A percentile compares a stretch with the other conserved stretches of the same genome.
Conservation (phyloP, 2,888 invertebrate genomes). For the Pogonocherus hispidulus region DNA sequence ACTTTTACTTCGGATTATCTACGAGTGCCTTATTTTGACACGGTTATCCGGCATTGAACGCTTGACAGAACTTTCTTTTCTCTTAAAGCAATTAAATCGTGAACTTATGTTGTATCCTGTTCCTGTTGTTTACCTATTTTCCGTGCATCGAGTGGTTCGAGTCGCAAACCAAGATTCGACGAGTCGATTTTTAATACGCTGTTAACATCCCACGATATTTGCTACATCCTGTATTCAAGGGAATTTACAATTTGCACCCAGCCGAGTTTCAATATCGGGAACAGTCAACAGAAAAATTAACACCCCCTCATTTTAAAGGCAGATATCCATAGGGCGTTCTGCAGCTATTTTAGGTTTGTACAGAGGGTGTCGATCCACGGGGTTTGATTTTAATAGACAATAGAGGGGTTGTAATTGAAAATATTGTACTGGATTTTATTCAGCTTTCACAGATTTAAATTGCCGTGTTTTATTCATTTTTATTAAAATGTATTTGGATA, state of each 20-base stretch:
- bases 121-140: constrained; percentile 1
- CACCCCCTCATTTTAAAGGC: constrained; percentile 29
- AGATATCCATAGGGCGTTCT: constrained; percentile 39
- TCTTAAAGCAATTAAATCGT: neutral
- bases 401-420: constrained; percentile 13
- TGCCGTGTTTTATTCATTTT: neutral
- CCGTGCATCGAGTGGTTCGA: neutral
- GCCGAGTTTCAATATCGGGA: constrained; percentile 22
- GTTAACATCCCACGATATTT: too few relatives aligned
- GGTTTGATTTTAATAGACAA: constrained; percentile 32
- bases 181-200: too few relatives aligned
- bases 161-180: too few relatives aligned
- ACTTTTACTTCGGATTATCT: constrained; percentile 19
- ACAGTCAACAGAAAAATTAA: constrained; percentile 39
- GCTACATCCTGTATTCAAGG: too few relatives aligned
- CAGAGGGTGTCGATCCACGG: constrained; percentile 39
- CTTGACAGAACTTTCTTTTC: constrained; percentile 9
- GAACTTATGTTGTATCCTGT: constrained; percentile 1
- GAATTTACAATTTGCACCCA: too few relatives aligned
- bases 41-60: neutral
- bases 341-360: constrained; percentile 39
- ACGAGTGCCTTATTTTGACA: constrained; percentile 1
- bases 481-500: neutral
- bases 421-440: neutral
- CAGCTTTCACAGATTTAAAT: constrained; percentile 4